phyloP scores from a whole-genome alignment of 2,888 invertebrate genomes.

The Endotricha flammealis region DNA sequence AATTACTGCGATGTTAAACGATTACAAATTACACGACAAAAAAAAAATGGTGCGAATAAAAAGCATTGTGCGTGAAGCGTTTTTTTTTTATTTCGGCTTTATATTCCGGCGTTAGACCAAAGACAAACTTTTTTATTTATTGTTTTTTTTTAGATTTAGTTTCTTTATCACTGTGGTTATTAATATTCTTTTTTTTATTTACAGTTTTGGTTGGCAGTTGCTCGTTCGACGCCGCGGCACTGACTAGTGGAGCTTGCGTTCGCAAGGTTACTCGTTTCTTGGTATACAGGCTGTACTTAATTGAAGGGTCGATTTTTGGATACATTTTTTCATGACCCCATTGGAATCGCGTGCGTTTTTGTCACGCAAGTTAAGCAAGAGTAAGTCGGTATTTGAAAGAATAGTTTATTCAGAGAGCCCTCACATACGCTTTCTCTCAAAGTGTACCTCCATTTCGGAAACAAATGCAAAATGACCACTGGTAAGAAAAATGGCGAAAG shows the following conservation, averaged over 20 bases:
- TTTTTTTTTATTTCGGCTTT: slow-evolving; percentile 23
- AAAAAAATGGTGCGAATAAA: slow-evolving; percentile 19
- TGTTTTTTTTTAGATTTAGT: slow-evolving; percentile 16
- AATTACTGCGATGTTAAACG: slow-evolving; percentile 1
- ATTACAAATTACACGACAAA: slow-evolving; percentile 9
- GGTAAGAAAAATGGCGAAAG: no score
- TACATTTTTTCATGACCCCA: no score
- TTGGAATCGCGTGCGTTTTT: no score
- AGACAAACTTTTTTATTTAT: slow-evolving; percentile 26
- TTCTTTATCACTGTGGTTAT: slow-evolving; percentile 29
- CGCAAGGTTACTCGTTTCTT: slow-evolving; percentile 31
- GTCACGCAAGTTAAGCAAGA: no score
- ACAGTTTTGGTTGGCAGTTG: slow-evolving; percentile 23
- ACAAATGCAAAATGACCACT: no score
- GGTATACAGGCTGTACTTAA: slow-evolving; percentile 29
- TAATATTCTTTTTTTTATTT: slow-evolving; percentile 24
- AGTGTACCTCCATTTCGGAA: no score
- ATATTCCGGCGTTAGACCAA: slow-evolving; percentile 19
- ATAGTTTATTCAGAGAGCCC: no score
- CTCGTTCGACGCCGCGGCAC: slow-evolving; percentile 34
- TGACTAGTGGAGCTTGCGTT: slow-evolving; percentile 23
- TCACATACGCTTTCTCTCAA: no score
- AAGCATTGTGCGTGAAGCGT: slow-evolving; percentile 13
- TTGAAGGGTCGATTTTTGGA: no score
- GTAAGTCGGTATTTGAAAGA: no score